Evolutionary conservation across 2,113 vertebrate species (phyloP).

Genomic region (Gymnobelideus leadbeateri): DNA sequence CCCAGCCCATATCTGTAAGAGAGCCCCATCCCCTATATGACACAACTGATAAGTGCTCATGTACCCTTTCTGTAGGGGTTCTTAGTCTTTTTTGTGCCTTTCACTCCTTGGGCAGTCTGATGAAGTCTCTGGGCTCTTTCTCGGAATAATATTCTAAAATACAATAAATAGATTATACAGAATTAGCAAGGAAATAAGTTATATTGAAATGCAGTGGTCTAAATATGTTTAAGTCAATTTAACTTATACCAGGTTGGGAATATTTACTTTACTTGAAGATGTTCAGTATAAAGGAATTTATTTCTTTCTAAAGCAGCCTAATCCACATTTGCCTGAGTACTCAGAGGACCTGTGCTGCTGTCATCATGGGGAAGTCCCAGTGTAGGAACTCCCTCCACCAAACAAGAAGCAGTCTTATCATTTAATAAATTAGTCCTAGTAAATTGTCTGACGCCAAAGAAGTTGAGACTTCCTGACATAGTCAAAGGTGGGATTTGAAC

Average conservation of each 20-base stretch:
- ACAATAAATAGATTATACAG: not conserved
- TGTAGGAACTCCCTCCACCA: not conserved
- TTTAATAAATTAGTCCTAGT: too few species aligned
- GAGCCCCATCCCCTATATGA: not conserved
- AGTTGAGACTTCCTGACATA: too few species aligned
- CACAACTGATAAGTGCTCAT: not conserved
- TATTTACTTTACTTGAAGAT: not conserved
- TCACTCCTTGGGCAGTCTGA: not conserved
- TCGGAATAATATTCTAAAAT: not conserved
- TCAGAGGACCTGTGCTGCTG: not conserved
- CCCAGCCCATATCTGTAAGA: not conserved
- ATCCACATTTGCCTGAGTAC: not conserved
- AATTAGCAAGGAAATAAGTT: not conserved
- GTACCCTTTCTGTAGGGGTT: not conserved
- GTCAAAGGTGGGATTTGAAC: too few species aligned
- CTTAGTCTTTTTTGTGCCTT: not conserved
- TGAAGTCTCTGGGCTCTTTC: not conserved
- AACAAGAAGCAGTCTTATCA: not conserved
- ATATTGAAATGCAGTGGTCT: not conserved
- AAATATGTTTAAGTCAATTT: not conserved
- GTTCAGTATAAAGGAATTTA: not conserved
- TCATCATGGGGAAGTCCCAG: not conserved
- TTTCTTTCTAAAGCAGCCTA: not conserved
- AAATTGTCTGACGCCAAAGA: too few species aligned
- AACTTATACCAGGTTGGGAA: not conserved